A percentile compares a stretch with the other conserved stretches of the same genome.
Conservation (phyloP, 2,888 invertebrate genomes). For the Xanthia icteritia region DNA sequence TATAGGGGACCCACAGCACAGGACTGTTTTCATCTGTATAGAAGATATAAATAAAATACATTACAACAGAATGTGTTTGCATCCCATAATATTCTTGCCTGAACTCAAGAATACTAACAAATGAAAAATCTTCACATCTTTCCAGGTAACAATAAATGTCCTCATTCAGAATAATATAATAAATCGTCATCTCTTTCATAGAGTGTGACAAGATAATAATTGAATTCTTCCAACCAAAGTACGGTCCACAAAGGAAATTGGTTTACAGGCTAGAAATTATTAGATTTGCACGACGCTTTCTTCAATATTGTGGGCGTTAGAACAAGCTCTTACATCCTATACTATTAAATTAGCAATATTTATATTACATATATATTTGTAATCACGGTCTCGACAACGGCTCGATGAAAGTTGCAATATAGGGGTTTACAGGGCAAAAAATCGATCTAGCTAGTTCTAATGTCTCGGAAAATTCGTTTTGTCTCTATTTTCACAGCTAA, state of each 20-base stretch:
- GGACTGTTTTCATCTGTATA: no score
- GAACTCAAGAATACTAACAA: neutral
- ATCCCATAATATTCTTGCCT: neutral
- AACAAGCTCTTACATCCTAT: neutral
- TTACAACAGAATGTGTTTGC: neutral
- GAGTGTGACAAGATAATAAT: conserved; percentile 47
- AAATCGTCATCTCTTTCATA: conserved; percentile 49
- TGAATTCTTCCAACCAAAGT: conserved; percentile 50
- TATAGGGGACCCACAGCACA: no score
- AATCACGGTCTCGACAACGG: no score
- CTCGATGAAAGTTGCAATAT: no score
- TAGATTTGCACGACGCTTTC: neutral
- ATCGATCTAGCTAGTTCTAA: no score
- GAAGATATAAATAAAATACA: neutral
- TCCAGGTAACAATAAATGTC: conserved; percentile 34
- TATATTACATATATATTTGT: no score
- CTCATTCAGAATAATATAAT: conserved; percentile 41
- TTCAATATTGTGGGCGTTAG: neutral
- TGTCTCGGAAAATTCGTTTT: no score
- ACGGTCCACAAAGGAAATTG: conserved; percentile 27
- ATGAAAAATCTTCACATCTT: conserved; percentile 16
- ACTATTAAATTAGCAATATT: no score
- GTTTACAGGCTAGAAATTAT: neutral
- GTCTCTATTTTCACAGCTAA: no score
- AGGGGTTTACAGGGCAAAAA: no score